Base-by-base conservation (phyloP, 2,888 invertebrate genomes). In the Agriotes lineatus region DNA sequence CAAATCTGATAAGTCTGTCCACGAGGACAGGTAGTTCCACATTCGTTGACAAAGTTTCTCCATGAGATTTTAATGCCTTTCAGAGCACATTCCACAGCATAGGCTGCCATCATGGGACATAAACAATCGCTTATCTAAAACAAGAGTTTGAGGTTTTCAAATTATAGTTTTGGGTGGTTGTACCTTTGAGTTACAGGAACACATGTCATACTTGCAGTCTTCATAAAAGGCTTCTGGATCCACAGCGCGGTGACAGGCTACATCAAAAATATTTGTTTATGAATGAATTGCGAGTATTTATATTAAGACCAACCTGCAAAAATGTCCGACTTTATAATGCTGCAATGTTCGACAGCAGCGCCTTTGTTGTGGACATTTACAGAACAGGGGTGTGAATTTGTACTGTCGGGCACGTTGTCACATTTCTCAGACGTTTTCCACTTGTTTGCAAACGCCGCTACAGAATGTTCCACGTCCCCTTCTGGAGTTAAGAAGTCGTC, bases 401-500 rank as follows among this genome's bases (percentile, higher is more conserved):
- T 87, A 20, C 85, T 85, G 1, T 89, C 87, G 0, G 85, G 84
- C 1, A 89, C 77, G 77, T 92, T 91, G 0, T 86, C 85, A 77
- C 96, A 96, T 54, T 88, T 87, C 78, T 94, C 94, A 16, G 88
- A 87, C 0, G 93, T 93, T 82, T 94, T 94, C 96, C 96, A 96
- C 80, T 95, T 95, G 82, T 95, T 94, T 0, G 95, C 96, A 82
- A 96, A 96, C 0, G 93, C 90, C 12, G 90, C 86, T 0, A 90
- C 88, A 0, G 92, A 88, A 72, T 92, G 91, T 80, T 96, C 96
- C 0, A 94, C 85, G 80, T 96, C 96, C 2, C 93, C 93, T 80
- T 95, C 94, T 0, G 94, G 94, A 0, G 95, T 95, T 0, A 93
- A 79, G 83, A 96, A 95, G 82, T 96, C 97, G 81, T 96, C 96